Evolutionary conservation across 2,113 vertebrate genomes (phyloP), one percentile per base, ranked within the genome.

Genomic region (Butorides virescens): DNA sequence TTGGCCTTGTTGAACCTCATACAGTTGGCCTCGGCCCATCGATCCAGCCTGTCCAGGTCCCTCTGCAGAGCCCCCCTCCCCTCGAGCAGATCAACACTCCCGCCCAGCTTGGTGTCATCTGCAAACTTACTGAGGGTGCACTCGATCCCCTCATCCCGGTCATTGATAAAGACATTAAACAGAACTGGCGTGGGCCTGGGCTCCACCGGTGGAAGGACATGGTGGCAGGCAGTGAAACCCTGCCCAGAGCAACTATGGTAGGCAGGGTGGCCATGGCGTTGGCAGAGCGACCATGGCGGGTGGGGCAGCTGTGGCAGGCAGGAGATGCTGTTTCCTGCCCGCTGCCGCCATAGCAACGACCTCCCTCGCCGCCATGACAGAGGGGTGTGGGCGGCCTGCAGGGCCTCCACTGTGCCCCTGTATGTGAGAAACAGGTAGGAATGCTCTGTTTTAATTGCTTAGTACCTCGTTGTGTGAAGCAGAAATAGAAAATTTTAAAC

Each of bases 171-270:
- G 42, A 42, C 14, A 42, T 42, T 42, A 42, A 42, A 42, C 42
- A 42, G 42, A 42, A 42, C 42, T 42, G 36, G 42, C 2, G 0
- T 2, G 2, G 26, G 53, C 36, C 30, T n/a, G 36, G 14, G 7
- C 18, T 50, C 12, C 30, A 25, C 19, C 6, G 0, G 4, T 2
- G 1, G 5, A 27, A 29, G 36, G 25, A 44, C 32, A 77, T 18
- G 29, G 58, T 6, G 3, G 36, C 4, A 1, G 36, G 20, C 2
- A 8, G 27, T 2, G 2, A 29, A 47, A 30, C 10, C 22, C 36
- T 4, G 1, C 34, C n/a, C 2, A 2, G 26, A 25, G 15, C 7
- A 6, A 25, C 34, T 34, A n/a, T n/a, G 58, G 58, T 5, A 3
- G 13, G 39, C 14, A 32, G 7, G 4, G 29, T 1, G 2, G 42